phyloP scores from a whole-genome alignment of 2,888 invertebrate genomes.

The Ochropleura leucogaster region DNA sequence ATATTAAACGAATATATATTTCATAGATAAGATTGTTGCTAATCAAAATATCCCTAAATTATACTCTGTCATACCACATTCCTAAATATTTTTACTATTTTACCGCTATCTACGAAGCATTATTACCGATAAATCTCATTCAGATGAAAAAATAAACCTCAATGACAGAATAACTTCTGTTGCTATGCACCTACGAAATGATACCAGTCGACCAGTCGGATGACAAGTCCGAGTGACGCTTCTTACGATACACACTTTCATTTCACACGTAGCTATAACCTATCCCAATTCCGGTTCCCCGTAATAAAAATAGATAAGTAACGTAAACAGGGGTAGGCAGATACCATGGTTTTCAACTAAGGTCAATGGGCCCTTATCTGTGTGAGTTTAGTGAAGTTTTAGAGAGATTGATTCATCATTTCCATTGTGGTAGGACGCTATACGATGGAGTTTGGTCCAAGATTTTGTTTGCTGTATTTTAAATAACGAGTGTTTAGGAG shows the following conservation, averaged over 20 bases:
- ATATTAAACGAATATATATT: too few relatives aligned
- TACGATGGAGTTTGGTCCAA: slow-evolving; percentile 1
- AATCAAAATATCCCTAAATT: too few relatives aligned
- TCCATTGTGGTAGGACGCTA: slow-evolving; percentile 3
- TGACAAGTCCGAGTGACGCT: neutral
- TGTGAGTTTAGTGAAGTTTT: slow-evolving; percentile 27
- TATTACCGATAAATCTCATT: neutral
- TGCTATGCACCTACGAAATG: slow-evolving; percentile 3
- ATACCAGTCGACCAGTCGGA: neutral
- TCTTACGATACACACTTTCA: slow-evolving; percentile 43
- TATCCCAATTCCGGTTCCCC: slow-evolving; percentile 68
- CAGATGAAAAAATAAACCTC: too few relatives aligned
- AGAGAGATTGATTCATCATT: slow-evolving; percentile 28
- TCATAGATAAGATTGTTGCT: too few relatives aligned
- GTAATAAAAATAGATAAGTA: slow-evolving; percentile 68
- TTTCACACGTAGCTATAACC: slow-evolving; percentile 55
- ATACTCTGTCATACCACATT: too few relatives aligned
- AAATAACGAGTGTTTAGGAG: neutral
- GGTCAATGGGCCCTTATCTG: slow-evolving; percentile 55
- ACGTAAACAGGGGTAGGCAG: slow-evolving; percentile 62
- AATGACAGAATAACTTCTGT: slow-evolving; percentile 3
- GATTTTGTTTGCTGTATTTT: neutral
- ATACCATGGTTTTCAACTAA: slow-evolving; percentile 29
- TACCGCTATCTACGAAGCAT: too few relatives aligned
- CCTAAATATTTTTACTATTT: too few relatives aligned